Base-by-base conservation (phyloP, 1,140 invertebrate species). In the Trachymyrmex cornetzi region DNA sequence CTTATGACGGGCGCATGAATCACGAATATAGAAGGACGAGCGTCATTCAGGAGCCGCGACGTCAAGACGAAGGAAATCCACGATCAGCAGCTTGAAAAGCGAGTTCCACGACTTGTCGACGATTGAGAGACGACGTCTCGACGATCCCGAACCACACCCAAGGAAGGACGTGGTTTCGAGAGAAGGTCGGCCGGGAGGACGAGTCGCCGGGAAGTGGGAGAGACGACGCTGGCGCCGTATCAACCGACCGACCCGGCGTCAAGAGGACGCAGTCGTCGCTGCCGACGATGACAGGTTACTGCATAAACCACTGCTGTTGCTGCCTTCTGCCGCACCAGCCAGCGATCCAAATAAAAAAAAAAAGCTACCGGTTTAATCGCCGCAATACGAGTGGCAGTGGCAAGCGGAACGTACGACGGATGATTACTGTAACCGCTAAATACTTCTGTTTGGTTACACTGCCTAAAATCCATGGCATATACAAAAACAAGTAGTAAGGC, bases 141-240 rank as follows among this genome's bases (percentile, higher is more conserved):
- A 34, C 64, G 59, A 59, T 87, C 77, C 79, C 86, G 86, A 91
- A 91, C 90, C 90, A 91, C 90, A 91, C 90, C 91, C 88, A 92
- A 84, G 86, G 85, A 84, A 66, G 87, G 77, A 87, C 84, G 75
- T 77, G 59, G 77, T 86, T 89, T 82, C 63, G 64, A 79, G 87
- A 88, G 89, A 88, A 86, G 86, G 84, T 81, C 87, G 81, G 71
- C 87, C 87, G 87, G 84, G 89, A 69, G 84, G 84, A 88, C 80
- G 81, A 90, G 86, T 63, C 22, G 75, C 27, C 55, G 19, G 38
- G 79, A 66, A 72, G 74, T 87, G 87, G 87, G 84, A 80, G 69
- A 64, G 82, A 63, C 85, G 91, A 92, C 85, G 77, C 89, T 92
- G 90, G 91, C 91, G 91, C 88, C 88, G 75, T 91, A 91, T 82